A percentile compares a stretch with the other conserved stretches of the same genome.
phyloP scores from a whole-genome alignment of 1,140 invertebrate genomes.

The Bombus turneri region DNA sequence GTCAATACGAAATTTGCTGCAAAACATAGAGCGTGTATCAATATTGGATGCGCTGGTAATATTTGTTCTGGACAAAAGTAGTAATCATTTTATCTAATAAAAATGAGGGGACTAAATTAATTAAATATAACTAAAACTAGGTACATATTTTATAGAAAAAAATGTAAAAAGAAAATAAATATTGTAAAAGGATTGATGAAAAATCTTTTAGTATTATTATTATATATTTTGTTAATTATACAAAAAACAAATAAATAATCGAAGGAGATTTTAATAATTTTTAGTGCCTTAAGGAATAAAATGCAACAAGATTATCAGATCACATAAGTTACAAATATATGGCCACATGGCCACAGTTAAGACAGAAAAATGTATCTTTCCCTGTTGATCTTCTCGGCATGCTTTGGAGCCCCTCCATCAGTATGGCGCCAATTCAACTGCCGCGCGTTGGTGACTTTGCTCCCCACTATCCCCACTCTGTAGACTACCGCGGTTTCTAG shows the following conservation, averaged over 20 bases:
- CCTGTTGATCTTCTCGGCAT: too few species aligned
- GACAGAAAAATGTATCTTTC: too few species aligned
- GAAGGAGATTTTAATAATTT: neutral
- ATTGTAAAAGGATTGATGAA: neutral
- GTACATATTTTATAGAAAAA: neutral
- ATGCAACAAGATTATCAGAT: too few species aligned
- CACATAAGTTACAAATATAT: too few species aligned
- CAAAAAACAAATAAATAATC: neutral
- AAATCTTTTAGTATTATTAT: neutral
- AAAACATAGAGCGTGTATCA: neutral
- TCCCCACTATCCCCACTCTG: too few species aligned
- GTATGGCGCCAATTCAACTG: too few species aligned
- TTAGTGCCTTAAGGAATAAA: too few species aligned
- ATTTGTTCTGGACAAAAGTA: conserved; percentile 33
- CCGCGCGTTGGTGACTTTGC: too few species aligned
- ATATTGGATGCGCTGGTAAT: conserved; percentile 15
- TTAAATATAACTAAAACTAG: neutral
- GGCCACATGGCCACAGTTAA: too few species aligned
- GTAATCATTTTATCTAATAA: neutral
- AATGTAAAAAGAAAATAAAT: neutral
- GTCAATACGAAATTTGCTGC: neutral
- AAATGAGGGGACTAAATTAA: neutral
- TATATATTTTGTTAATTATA: too few species aligned
- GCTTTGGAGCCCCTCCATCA: too few species aligned
- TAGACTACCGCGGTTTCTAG: too few species aligned